phyloP scores from a whole-genome alignment of 1,140 invertebrate genomes.

The Zaprionus lachaisei region DNA sequence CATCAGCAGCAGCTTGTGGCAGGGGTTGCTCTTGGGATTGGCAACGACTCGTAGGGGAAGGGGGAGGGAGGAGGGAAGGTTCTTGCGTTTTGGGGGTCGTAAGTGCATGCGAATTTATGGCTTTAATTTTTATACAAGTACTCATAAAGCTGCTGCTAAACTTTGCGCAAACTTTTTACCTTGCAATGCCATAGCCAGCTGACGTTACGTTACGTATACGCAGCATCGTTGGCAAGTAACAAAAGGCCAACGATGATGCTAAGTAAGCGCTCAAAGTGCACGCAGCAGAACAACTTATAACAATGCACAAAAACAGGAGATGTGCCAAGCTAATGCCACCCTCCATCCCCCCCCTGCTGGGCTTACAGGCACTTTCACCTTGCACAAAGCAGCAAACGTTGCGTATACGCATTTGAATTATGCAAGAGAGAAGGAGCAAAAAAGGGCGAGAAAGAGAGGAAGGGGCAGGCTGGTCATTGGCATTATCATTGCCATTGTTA shows the following conservation, averaged over 20 bases:
- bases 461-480: slow-evolving; percentile 22
- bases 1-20: neutral
- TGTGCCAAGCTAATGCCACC: slow-evolving; percentile 19
- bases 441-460: neutral
- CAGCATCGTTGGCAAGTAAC: slow-evolving; percentile 26
- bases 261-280: slow-evolving; percentile 60
- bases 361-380: slow-evolving; percentile 32
- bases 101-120: slow-evolving; percentile 76
- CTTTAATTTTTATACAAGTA: slow-evolving; percentile 73
- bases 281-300: slow-evolving; percentile 47
- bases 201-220: slow-evolving; percentile 51
- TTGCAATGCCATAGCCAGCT: slow-evolving; percentile 47
- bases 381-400: slow-evolving; percentile 47
- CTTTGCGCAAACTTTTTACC: slow-evolving; percentile 56
- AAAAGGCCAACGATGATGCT: slow-evolving; percentile 34
- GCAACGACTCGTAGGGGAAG: neutral
- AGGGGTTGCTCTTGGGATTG: slow-evolving; percentile 1
- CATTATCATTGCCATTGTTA: slow-evolving; percentile 54
- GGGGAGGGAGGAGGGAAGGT: neutral
- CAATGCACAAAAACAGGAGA: slow-evolving; percentile 54
- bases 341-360: neutral
- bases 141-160: slow-evolving; percentile 67
- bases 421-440: slow-evolving; percentile 30
- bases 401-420: slow-evolving; percentile 75
- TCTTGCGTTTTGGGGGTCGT: slow-evolving; percentile 8